Evolutionary conservation across 23 tunicate species (phyloP), one percentile per base, ranked within the genome.

Genomic region (Oikopleura albicans): DNA sequence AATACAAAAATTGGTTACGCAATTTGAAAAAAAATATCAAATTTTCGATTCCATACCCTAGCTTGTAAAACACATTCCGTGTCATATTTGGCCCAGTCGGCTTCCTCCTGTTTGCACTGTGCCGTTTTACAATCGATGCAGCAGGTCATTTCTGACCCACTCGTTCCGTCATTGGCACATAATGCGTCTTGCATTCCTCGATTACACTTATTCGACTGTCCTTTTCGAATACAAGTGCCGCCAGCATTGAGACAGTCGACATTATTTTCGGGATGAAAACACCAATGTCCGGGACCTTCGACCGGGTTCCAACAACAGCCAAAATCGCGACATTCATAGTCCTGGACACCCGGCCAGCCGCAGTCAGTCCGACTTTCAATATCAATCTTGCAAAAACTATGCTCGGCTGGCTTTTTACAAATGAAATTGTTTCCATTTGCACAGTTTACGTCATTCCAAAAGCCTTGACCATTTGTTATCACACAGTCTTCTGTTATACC

Each of bases 261-360:
- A 31, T 71, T 71, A 29, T 31, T 71, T 16, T 71, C 35, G 27
- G 79, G 79, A 71, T 71, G 79, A 37, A 16, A 71, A 29, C 79
- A 71, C 79, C 79, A 71, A 37, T 27, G 4, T 16, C 79, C 79
- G 79, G 79, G 79, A 12, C 79, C 79, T 2, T 71, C 79, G 37
- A 71, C 79, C 4, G 79, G 79, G 79, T 29, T 71, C 79, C 79
- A 71, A 29, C 79, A 71, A 71, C 79, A 71, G 4, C 79, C 79
- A 29, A 12, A 71, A 29, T 29, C 79, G 37, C 27, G 27, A 29
- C 79, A 71, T 71, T 71, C 79, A 37, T 71, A 16, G 34, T 71
- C 34, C 79, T 71, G 79, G 37, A 71, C 31, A 22, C 79, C 79
- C 28, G 28, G 31, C 34, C 35, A 71, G 2, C 79, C 79, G 31